These are phyloP conservation scores for Microtus richardsoni DNA, from an alignment of 2,113 vertebrate genomes.

Conservation along the genomic window DNA sequence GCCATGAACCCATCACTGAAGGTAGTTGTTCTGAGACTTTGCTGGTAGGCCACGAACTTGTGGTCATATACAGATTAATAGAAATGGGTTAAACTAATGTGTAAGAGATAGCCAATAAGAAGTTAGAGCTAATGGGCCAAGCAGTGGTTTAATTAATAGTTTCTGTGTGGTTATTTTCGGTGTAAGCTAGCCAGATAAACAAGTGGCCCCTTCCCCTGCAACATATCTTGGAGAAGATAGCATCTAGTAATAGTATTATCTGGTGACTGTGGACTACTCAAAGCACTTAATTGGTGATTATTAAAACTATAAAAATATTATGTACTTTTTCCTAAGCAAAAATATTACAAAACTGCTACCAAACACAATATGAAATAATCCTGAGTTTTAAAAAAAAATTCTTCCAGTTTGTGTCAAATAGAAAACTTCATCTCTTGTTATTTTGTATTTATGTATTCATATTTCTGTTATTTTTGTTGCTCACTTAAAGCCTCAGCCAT, in stretches of 20 bases:
- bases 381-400: neutral
- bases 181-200: too few relatives aligned
- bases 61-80: too few relatives aligned
- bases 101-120: too few relatives aligned
- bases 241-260: neutral
- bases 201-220: too few relatives aligned
- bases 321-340: neutral
- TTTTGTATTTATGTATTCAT: neutral
- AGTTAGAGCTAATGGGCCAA: too few relatives aligned
- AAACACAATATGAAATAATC: constrained; percentile 8
- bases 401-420: neutral
- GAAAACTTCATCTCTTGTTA: neutral
- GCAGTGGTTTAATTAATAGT: too few relatives aligned
- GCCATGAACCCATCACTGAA: too few relatives aligned
- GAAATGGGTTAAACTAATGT: too few relatives aligned
- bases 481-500: neutral
- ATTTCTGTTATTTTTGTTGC: neutral
- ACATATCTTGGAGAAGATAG: neutral
- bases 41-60: too few relatives aligned
- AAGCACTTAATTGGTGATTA: constrained; percentile 38
- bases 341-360: constrained; percentile 7
- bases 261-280: neutral
- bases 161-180: too few relatives aligned
- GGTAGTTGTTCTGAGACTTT: too few relatives aligned
- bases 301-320: constrained; percentile 41